Percentiles rank a stretch among this genome's conserved stretches.
Conservation (phyloP, 2,113 vertebrate species). For the Noturus placidus region DNA sequence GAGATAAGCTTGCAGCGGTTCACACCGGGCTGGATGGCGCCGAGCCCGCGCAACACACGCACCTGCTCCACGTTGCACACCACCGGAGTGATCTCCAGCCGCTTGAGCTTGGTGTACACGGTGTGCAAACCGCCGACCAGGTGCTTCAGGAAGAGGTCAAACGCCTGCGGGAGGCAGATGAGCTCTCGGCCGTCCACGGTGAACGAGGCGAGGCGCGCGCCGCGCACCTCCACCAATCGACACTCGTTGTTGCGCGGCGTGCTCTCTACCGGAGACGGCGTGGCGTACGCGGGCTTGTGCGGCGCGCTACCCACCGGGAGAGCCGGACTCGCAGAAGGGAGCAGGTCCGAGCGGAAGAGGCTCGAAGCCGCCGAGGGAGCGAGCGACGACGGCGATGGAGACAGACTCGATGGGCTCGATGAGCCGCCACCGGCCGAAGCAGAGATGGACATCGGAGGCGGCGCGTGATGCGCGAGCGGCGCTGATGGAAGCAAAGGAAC, state of each 20-base stretch:
- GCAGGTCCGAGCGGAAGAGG: conserved; percentile 82
- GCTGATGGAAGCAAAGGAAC: conserved; percentile 85
- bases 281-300: conserved; percentile 92
- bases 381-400: conserved; percentile 68
- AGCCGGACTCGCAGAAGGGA: conserved; percentile 70
- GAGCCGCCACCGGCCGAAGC: conserved; percentile 61
- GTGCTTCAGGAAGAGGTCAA: conserved; percentile 97
- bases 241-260: conserved; percentile 99
- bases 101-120: conserved; percentile 96
- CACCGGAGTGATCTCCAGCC: conserved; percentile 93
- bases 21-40: conserved; percentile 94
- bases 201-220: conserved; percentile 94
- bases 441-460: conserved; percentile 81
- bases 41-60: conserved; percentile 89
- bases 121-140: conserved; percentile 95
- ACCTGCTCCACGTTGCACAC: conserved; percentile 98
- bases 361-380: conserved; percentile 75
- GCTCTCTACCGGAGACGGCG: conserved; percentile 95
- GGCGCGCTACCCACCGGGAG: conserved; percentile 71
- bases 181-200: conserved; percentile 92
- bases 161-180: conserved; percentile 95
- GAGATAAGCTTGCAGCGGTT: conserved; percentile 98
- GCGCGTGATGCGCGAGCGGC: conserved; percentile 80
- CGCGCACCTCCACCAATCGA: conserved; percentile 94
- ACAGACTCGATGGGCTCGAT: conserved; percentile 70